phyloP scores from a whole-genome alignment of 1,140 invertebrate genomes.

The Agrypnia vestita region DNA sequence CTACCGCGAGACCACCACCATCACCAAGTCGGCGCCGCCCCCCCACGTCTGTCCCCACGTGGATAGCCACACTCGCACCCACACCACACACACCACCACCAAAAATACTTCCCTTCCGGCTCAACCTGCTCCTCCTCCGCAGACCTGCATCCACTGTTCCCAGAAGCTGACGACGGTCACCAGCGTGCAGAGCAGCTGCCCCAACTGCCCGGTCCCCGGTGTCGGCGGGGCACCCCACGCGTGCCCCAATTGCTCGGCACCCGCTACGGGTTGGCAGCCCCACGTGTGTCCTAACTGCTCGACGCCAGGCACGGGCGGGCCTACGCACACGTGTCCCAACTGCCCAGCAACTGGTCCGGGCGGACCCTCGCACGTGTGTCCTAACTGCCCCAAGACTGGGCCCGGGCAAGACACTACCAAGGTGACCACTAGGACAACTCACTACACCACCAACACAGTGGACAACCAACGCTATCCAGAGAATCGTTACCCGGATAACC shows the following conservation, averaged over 20 bases:
- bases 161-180: no score
- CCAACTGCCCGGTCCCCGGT: neutral
- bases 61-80: no score
- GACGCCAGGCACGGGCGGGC: no score
- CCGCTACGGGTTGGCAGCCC: neutral
- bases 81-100: no score
- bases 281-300: conserved; percentile 5
- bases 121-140: no score
- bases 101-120: no score
- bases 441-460: conserved; percentile 38
- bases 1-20: conserved; percentile 31
- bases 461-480: conserved; percentile 1
- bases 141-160: no score
- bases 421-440: conserved; percentile 28
- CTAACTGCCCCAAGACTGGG: no score
- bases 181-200: no score
- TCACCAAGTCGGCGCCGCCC: neutral
- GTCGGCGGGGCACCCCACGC: neutral
- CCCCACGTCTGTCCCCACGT: neutral
- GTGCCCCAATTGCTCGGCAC: conserved; percentile 1
- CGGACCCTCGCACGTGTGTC: conserved; percentile 51
- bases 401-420: conserved; percentile 11
- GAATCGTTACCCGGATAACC: neutral
- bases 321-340: neutral
- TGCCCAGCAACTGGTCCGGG: neutral